These are phyloP conservation scores for Bombus difficillimus DNA, from an alignment of 1,140 invertebrate species.

Conservation along the genomic window DNA sequence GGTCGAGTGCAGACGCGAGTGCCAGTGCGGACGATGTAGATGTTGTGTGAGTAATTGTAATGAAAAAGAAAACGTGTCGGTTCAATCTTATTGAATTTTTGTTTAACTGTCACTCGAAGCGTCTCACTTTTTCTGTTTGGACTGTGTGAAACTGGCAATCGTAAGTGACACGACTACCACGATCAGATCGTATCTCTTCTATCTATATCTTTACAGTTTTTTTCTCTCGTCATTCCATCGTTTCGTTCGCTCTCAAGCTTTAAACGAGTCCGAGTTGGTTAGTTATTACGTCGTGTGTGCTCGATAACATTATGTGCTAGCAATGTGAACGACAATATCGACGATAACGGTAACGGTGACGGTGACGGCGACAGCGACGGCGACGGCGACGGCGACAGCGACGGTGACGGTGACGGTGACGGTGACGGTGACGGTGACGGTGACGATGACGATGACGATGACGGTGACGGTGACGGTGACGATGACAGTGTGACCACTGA, in stretches of 20 bases:
- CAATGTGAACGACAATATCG: neutral
- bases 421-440: neutral
- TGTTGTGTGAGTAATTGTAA: slow-evolving; percentile 65
- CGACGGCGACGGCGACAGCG: neutral
- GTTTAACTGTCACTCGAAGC: slow-evolving; percentile 29
- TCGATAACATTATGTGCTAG: neutral
- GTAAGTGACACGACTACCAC: slow-evolving; percentile 49
- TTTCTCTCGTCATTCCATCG: slow-evolving; percentile 14
- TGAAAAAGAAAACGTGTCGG: slow-evolving; percentile 70
- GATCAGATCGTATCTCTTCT: slow-evolving; percentile 32
- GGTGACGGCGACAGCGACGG: neutral
- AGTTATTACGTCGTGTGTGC: neutral
- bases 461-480: neutral
- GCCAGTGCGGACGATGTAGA: slow-evolving; percentile 64
- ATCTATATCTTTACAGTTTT: neutral
- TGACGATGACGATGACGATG: neutral
- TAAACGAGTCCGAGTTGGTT: neutral
- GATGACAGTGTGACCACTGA: slow-evolving; percentile 26
- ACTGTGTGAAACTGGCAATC: slow-evolving; percentile 50
- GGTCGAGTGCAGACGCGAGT: slow-evolving; percentile 51
- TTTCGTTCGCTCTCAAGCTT: neutral
- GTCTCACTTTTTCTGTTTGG: neutral
- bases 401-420: neutral
- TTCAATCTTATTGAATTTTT: slow-evolving; percentile 56
- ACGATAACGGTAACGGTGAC: neutral